Base-by-base conservation (phyloP, 1,140 invertebrate genomes). In the Radopholus similis region DNA sequence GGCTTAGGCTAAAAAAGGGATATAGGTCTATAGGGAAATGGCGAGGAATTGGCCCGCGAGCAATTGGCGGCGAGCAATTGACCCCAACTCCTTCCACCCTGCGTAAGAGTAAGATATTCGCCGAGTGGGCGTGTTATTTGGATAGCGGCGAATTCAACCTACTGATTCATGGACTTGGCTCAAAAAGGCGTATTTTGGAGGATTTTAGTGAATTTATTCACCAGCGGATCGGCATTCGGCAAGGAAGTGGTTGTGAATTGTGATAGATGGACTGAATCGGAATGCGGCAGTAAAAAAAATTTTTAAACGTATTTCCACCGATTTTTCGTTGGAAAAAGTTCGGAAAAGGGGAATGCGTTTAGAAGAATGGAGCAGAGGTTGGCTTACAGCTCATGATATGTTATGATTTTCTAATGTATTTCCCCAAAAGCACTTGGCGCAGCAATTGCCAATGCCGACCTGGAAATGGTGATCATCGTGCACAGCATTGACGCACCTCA, bases 91-190 rank as follows among this genome's bases (percentile, higher is more conserved):
- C n/a, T n/a, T n/a, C n/a, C n/a, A n/a, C n/a, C n/a, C n/a, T n/a
- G n/a, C n/a, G n/a, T n/a, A n/a, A n/a, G n/a, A n/a, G n/a, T n/a
- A n/a, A n/a, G n/a, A n/a, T n/a, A n/a, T 68, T 68, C 54, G 28
- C 30, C 2, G 21, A 55, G 42, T 67, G 49, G 62, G 11, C 64
- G 3, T 34, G 23, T n/a, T 53, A 38, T 11, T 15, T 54, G 34
- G 32, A 13, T 47, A 40, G 59, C 18, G 59, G 59, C n/a, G 26
- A 62, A 62, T 68, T 69, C 55, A 67, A 23, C 35, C 51, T 64
- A 55, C 55, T 64, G 32, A 15, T 68, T 6, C 62, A 68, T 23
- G 66, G 66, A 1, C 32, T 68, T 4, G 66, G 66, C 15, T 68
- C 66, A 21, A 68, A 68, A 42, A 11, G 66, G 23, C 32, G 40